Percentiles rank a stretch among this genome's conserved stretches.
Evolutionary conservation across 1,140 invertebrate species (phyloP).

Genomic region (Lerema accius): DNA sequence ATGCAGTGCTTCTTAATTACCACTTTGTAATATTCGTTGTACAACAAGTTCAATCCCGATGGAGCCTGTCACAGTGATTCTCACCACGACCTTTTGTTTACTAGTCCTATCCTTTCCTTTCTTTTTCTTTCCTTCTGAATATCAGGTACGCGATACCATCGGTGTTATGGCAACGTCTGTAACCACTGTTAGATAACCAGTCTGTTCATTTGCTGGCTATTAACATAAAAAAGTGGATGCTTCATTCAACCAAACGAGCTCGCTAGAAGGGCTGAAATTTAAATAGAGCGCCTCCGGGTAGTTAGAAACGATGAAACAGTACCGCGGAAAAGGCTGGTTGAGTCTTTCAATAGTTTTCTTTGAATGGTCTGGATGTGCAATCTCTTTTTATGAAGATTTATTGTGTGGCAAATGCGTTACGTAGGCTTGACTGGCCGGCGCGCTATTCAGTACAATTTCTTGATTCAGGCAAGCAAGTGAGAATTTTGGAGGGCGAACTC

Average conservation of each 20-base stretch:
- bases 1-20: too few species aligned
- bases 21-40: too few species aligned
- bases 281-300: conserved; percentile 26
- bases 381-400: conserved; percentile 36
- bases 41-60: too few species aligned
- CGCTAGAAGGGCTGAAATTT: conserved; percentile 24
- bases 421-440: conserved; percentile 20
- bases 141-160: too few species aligned
- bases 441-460: conserved; percentile 32
- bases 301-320: conserved; percentile 36
- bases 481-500: conserved; percentile 3
- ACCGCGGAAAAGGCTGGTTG: conserved; percentile 35
- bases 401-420: conserved; percentile 40
- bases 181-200: neutral
- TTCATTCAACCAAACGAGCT: conserved; percentile 22
- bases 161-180: too few species aligned
- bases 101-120: too few species aligned
- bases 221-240: conserved; percentile 21
- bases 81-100: too few species aligned
- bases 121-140: too few species aligned
- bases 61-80: too few species aligned
- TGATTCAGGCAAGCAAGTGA: conserved; percentile 12
- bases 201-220: conserved; percentile 1
- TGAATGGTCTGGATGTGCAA: conserved; percentile 37
- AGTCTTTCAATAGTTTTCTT: conserved; percentile 38